A percentile compares a stretch with the other conserved stretches of the same genome.
phyloP scores from a whole-genome alignment of 2,797 vertebrate genomes.

The Melanogrammus aeglefinus region DNA sequence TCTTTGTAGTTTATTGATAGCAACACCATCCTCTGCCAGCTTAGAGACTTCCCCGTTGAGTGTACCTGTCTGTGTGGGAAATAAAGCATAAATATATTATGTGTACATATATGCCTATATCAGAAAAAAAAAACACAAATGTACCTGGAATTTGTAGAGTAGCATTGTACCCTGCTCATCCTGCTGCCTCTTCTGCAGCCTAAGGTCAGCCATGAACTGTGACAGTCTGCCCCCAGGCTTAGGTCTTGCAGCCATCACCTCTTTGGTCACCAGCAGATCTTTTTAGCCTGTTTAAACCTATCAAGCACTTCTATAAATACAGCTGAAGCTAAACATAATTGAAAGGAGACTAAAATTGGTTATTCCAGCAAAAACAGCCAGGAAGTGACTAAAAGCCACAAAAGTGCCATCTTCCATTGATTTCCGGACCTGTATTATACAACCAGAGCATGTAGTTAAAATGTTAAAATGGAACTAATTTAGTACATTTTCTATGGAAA shows the following conservation, averaged over 20 bases:
- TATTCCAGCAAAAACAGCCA: conserved; percentile 33
- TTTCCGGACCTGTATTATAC: too few relatives aligned
- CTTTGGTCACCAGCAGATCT: conserved; percentile 26
- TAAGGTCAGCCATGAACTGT: conserved; percentile 24
- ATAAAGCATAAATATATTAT: background rate
- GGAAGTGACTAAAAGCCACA: conserved; percentile 31
- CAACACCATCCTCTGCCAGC: conserved; percentile 27
- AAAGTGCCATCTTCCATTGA: too few relatives aligned
- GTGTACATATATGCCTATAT: too few relatives aligned
- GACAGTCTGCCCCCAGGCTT: conserved; percentile 26
- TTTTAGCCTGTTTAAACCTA: conserved; percentile 31
- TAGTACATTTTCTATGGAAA: too few relatives aligned
- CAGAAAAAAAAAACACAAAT: too few relatives aligned
- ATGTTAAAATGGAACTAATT: too few relatives aligned
- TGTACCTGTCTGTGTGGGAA: conserved; percentile 21
- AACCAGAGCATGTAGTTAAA: too few relatives aligned
- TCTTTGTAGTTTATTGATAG: conserved; percentile 18
- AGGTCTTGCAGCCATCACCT: conserved; percentile 28
- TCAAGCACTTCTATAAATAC: background rate
- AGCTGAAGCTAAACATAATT: background rate
- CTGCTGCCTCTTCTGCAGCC: conserved; percentile 4
- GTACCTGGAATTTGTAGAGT: conserved; percentile 33
- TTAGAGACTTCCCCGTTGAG: conserved; percentile 30
- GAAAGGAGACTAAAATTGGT: conserved; percentile 27
- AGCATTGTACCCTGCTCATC: conserved; percentile 10